A percentile compares a stretch with the other conserved stretches of the same genome.
These are phyloP conservation scores for Lindbergichthys nudifrons DNA, from an alignment of 2,797 vertebrate species.

Conservation along the genomic window DNA sequence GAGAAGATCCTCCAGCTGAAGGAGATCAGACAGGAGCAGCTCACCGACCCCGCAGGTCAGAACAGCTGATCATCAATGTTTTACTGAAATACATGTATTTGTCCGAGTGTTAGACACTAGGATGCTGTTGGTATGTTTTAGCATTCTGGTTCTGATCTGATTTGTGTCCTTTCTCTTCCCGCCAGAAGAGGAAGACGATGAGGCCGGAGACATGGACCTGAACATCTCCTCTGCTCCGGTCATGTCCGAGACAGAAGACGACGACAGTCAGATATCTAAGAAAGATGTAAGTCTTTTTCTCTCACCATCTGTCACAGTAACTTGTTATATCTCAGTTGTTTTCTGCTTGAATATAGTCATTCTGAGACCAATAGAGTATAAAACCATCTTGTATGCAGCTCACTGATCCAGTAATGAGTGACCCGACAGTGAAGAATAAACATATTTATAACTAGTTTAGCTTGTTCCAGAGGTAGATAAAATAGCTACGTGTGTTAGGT, in stretches of 20 bases:
- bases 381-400: neutral
- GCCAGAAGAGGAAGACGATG: slow-evolving; percentile 84
- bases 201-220: slow-evolving; percentile 80
- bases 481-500: too few relatives aligned
- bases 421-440: too few relatives aligned
- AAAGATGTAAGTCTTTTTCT: slow-evolving; percentile 85
- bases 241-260: slow-evolving; percentile 89
- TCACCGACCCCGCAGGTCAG: slow-evolving; percentile 81
- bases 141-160: neutral
- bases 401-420: too few relatives aligned
- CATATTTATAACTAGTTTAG: too few relatives aligned
- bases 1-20: slow-evolving; percentile 96
- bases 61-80: neutral
- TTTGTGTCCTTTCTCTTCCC: neutral
- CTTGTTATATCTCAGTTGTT: neutral
- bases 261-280: slow-evolving; percentile 86
- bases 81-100: neutral
- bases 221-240: slow-evolving; percentile 74
- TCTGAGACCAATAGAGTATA: neutral
- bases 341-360: neutral
- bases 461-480: too few relatives aligned
- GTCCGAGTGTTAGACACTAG: neutral
- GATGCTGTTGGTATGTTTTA: neutral
- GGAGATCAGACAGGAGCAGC: slow-evolving; percentile 94
- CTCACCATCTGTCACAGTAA: neutral